Percentiles rank a stretch among this genome's conserved stretches.
Conservation (phyloP, 2,888 invertebrate species). For the Coenonympha glycerion region DNA sequence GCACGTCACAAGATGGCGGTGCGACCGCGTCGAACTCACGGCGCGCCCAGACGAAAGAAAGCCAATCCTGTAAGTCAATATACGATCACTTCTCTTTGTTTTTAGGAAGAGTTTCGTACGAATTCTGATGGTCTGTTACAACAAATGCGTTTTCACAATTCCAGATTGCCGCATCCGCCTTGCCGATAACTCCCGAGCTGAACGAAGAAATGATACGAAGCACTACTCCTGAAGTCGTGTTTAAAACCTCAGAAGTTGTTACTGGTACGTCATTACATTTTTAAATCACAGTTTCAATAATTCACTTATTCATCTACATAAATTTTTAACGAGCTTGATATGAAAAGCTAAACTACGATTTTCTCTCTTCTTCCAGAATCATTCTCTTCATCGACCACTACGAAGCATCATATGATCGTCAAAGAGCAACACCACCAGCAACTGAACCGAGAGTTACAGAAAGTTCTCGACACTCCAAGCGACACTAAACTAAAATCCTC, state of each 20-base stretch:
- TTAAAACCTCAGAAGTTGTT: constrained; percentile 67
- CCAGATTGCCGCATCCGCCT: constrained; percentile 75
- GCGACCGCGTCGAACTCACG: constrained; percentile 83
- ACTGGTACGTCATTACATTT: constrained; percentile 45
- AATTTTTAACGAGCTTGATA: too few relatives aligned
- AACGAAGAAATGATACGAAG: constrained; percentile 83
- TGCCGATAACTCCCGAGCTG: constrained; percentile 84
- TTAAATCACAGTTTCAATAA: too few relatives aligned
- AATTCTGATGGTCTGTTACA: not conserved
- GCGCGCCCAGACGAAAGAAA: constrained; percentile 81
- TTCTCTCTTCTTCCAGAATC: constrained; percentile 63
- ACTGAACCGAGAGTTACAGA: constrained; percentile 57
- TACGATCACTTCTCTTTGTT: not conserved
- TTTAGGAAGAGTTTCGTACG: not conserved
- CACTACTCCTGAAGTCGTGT: constrained; percentile 76
- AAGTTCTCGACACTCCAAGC: constrained; percentile 58
- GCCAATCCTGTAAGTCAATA: constrained; percentile 53
- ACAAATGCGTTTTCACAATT: constrained; percentile 29
- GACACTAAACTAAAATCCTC: constrained; percentile 79
- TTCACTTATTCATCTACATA: too few relatives aligned
- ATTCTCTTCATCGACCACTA: constrained; percentile 71
- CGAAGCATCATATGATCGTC: constrained; percentile 61
- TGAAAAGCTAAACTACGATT: too few relatives aligned
- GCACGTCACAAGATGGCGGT: constrained; percentile 88
- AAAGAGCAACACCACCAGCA: constrained; percentile 59